These are phyloP conservation scores for Scaptomyza caliginosa DNA, from an alignment of 2,888 invertebrate species.

Conservation along the genomic window DNA sequence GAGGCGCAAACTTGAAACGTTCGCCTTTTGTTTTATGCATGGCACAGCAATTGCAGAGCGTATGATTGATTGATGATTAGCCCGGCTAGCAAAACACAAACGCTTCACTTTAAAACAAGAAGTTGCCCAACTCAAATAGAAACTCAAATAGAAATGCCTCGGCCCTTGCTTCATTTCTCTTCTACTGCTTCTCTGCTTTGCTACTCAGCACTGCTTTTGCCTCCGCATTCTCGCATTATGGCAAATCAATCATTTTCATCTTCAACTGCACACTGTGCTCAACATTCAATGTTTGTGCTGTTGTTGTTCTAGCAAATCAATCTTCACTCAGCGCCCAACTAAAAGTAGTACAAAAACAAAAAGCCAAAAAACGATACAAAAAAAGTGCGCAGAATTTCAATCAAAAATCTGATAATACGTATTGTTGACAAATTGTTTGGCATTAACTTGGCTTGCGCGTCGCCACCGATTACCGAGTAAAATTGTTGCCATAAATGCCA, in stretches of 20 bases:
- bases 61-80: slow-evolving; percentile 77
- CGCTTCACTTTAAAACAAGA: slow-evolving; percentile 52
- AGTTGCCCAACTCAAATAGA: slow-evolving; percentile 62
- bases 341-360: slow-evolving; percentile 19
- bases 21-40: slow-evolving; percentile 59
- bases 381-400: slow-evolving; percentile 52
- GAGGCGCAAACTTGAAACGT: slow-evolving; percentile 38
- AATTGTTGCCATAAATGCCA: slow-evolving; percentile 13
- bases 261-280: slow-evolving; percentile 59
- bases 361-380: slow-evolving; percentile 11
- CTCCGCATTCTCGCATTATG: slow-evolving; percentile 50
- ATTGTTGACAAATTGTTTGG: slow-evolving; percentile 73
- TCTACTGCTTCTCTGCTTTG: background rate
- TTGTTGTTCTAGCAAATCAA: slow-evolving; percentile 56
- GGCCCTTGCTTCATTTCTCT: background rate
- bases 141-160: slow-evolving; percentile 26
- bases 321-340: slow-evolving; percentile 53
- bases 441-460: slow-evolving; percentile 51
- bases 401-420: slow-evolving; percentile 68
- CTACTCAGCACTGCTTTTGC: background rate
- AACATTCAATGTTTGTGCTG: slow-evolving; percentile 35
- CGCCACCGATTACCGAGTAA: slow-evolving; percentile 19
- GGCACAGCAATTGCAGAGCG: slow-evolving; percentile 53
- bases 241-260: slow-evolving; percentile 73
- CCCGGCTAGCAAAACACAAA: slow-evolving; percentile 27